A percentile compares a stretch with the other conserved stretches of the same genome.
These are phyloP conservation scores for Myiagra hebetior DNA, from an alignment of 2,113 vertebrate species.

Conservation along the genomic window DNA sequence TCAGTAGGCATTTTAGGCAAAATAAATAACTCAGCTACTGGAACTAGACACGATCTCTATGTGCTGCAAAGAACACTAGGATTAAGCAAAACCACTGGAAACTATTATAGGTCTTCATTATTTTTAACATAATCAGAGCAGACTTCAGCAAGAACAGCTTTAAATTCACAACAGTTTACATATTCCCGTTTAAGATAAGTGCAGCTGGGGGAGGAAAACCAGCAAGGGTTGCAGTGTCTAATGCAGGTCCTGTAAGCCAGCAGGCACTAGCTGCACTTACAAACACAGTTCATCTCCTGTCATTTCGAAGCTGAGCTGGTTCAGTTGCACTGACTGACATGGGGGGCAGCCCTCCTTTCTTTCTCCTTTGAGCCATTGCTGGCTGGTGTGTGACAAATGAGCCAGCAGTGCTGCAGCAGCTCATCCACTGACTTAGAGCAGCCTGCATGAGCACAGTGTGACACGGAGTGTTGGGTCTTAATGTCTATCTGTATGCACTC, in stretches of 20 bases:
- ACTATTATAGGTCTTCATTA: neutral
- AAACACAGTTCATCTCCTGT: neutral
- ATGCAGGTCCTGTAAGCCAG: neutral
- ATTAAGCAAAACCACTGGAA: neutral
- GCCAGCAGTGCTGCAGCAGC: neutral
- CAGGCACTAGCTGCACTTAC: fast-evolving
- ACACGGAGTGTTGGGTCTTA: neutral
- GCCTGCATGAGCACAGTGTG: neutral
- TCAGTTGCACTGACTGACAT: neutral
- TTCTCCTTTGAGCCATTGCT: neutral
- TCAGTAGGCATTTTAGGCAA: neutral
- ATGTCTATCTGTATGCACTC: neutral
- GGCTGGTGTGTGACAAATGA: neutral
- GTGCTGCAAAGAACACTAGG: neutral
- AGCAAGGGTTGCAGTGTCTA: neutral
- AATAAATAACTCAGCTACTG: neutral
- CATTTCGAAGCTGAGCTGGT: neutral
- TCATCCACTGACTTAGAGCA: neutral
- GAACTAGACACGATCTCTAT: neutral
- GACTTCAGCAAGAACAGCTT: neutral
- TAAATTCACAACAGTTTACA: neutral
- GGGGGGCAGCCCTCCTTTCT: neutral
- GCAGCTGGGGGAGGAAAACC: neutral
- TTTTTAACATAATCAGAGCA: neutral
- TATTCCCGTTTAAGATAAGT: neutral